Percentiles rank a stretch among this genome's conserved stretches.
phyloP scores from a whole-genome alignment of 2,797 vertebrate genomes.

The Acrossocheilus fasciatus region DNA sequence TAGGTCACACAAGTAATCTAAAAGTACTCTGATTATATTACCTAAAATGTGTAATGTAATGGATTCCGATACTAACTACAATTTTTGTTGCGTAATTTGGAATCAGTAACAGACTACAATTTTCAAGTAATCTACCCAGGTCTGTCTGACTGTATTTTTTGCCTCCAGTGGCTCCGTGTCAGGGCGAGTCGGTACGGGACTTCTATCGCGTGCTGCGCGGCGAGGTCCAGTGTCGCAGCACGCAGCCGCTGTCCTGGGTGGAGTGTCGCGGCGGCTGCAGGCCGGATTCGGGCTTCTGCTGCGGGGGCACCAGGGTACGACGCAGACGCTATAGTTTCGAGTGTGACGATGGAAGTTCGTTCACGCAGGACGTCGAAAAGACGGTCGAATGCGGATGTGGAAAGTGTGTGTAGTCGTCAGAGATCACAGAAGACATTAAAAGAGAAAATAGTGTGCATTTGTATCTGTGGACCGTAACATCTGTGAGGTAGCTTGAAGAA shows the following conservation, averaged over 20 bases:
- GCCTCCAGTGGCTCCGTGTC: constrained; percentile 88
- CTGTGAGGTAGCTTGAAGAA: constrained; percentile 29
- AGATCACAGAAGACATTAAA: neutral
- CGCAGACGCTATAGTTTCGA: constrained; percentile 95
- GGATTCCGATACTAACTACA: no score
- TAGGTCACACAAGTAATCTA: no score
- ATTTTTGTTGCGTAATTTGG: neutral
- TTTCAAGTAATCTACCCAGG: neutral
- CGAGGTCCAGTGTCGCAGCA: constrained; percentile 96
- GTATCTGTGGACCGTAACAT: constrained; percentile 8
- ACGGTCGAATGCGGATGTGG: constrained; percentile 94
- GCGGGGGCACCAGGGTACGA: constrained; percentile 88
- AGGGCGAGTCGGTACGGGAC: constrained; percentile 89
- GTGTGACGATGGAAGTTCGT: constrained; percentile 95
- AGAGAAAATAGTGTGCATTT: neutral
- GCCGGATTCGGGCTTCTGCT: constrained; percentile 79
- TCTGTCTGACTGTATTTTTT: neutral
- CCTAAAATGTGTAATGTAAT: no score
- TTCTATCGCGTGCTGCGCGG: constrained; percentile 95
- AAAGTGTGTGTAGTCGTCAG: constrained; percentile 84
- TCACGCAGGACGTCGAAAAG: constrained; percentile 97
- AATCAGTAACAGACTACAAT: neutral
- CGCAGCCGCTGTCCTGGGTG: constrained; percentile 91
- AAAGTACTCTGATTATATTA: no score
- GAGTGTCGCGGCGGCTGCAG: constrained; percentile 88